phyloP scores from a whole-genome alignment of 2,888 invertebrate species.

The Chymomyza amoena region DNA sequence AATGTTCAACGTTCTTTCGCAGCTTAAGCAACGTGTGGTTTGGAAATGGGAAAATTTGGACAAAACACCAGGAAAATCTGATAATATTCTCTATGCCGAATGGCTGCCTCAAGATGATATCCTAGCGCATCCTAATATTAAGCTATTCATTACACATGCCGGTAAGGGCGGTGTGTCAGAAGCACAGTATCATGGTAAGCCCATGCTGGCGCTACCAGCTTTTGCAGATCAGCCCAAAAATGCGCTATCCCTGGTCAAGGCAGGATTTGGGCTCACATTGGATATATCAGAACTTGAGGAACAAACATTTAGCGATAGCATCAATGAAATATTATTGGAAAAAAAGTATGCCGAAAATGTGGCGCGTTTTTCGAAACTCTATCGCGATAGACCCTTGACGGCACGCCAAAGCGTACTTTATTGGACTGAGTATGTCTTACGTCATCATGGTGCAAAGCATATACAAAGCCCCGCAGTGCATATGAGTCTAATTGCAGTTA shows the following conservation, averaged over 20 bases:
- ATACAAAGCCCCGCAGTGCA: constrained; percentile 18
- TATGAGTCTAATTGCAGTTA: not conserved
- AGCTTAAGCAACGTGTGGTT: constrained; percentile 81
- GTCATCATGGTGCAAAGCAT: constrained; percentile 49
- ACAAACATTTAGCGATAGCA: constrained; percentile 25
- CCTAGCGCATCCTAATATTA: constrained; percentile 81
- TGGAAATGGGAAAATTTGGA: constrained; percentile 85
- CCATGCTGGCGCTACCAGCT: constrained; percentile 73
- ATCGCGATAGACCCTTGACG: constrained; percentile 80
- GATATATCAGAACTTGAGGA: constrained; percentile 41
- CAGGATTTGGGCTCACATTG: constrained; percentile 54
- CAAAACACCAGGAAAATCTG: constrained; percentile 79
- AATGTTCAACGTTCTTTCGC: constrained; percentile 81
- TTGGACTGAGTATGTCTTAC: not conserved
- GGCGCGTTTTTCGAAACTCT: constrained; percentile 78
- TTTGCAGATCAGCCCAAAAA: constrained; percentile 65
- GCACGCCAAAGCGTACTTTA: constrained; percentile 79
- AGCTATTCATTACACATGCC: constrained; percentile 83
- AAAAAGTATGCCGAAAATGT: constrained; percentile 63
- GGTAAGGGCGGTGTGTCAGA: constrained; percentile 83
- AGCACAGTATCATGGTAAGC: constrained; percentile 81
- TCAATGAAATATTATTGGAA: constrained; percentile 62
- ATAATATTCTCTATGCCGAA: constrained; percentile 81
- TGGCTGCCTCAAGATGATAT: constrained; percentile 86
- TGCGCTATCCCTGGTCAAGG: constrained; percentile 36